phyloP scores from a whole-genome alignment of 53 echinoderm and acorn worm genomes.

The Henricia sp. region DNA sequence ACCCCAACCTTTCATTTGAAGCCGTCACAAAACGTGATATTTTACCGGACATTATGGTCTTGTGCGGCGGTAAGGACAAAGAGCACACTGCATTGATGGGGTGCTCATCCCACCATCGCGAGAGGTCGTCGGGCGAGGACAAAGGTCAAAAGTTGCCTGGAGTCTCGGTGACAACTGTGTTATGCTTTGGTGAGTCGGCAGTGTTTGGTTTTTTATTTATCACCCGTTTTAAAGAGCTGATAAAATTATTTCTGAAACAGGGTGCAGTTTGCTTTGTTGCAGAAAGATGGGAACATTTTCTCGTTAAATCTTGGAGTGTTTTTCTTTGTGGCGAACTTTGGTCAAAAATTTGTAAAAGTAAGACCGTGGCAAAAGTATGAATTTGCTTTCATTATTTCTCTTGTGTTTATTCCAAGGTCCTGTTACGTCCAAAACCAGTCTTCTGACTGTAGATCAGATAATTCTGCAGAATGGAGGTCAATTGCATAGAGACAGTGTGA shows the following conservation, averaged over 20 bases:
- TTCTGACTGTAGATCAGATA: constrained; percentile 39
- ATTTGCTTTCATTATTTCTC: not conserved
- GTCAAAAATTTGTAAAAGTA: too few relatives aligned
- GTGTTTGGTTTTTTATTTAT: too few relatives aligned
- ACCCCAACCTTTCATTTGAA: not conserved
- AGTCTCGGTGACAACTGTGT: constrained; percentile 26
- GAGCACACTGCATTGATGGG: constrained; percentile 32
- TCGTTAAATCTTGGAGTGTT: too few relatives aligned
- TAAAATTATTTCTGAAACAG: too few relatives aligned
- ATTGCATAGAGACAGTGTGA: constrained; percentile 37
- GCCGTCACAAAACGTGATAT: not conserved
- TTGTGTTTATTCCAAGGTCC: constrained; percentile 5
- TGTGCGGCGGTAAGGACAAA: constrained; percentile 32
- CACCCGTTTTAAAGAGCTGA: too few relatives aligned
- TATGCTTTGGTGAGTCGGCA: constrained; percentile 35
- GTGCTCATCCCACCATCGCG: not conserved
- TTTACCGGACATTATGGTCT: constrained; percentile 19
- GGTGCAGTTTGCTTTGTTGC: too few relatives aligned
- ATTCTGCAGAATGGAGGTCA: constrained; percentile 32
- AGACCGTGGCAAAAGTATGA: too few relatives aligned
- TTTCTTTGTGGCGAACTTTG: too few relatives aligned
- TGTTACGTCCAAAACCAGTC: constrained; percentile 44
- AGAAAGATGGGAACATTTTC: too few relatives aligned
- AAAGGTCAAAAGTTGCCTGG: constrained; percentile 31
- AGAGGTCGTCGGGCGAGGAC: constrained; percentile 17